Evolutionary conservation across 1,140 invertebrate species (phyloP).

Genomic region (Phocides pigmalion): DNA sequence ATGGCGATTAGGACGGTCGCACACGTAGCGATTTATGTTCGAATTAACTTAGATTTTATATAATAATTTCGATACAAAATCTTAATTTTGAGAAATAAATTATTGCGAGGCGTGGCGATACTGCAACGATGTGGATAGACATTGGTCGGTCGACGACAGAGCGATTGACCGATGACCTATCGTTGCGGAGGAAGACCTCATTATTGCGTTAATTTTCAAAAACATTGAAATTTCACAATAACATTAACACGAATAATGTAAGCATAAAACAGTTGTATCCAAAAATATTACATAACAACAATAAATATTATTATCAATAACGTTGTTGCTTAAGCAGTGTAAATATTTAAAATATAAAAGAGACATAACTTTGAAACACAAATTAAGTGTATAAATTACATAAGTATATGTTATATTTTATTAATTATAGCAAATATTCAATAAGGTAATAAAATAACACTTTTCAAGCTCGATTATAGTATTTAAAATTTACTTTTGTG

Average conservation of each 20-base stretch:
- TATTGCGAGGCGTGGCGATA: conserved; percentile 68
- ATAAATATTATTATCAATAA: conserved; percentile 76
- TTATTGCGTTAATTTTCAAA: conserved; percentile 45
- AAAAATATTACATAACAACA: conserved; percentile 81
- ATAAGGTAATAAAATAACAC: conserved; percentile 78
- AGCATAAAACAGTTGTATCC: conserved; percentile 77
- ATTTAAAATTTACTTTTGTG: conserved; percentile 49
- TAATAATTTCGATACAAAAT: conserved; percentile 71
- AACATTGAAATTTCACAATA: conserved; percentile 62
- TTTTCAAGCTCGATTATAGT: conserved; percentile 79
- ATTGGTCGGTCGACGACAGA: conserved; percentile 45
- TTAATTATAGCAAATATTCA: conserved; percentile 68
- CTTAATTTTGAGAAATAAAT: conserved; percentile 74
- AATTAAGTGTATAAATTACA: conserved; percentile 65
- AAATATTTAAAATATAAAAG: conserved; percentile 80
- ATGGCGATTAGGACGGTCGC: conserved; percentile 82
- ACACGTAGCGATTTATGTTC: conserved; percentile 70
- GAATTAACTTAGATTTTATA: conserved; percentile 69
- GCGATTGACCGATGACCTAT: conserved; percentile 32
- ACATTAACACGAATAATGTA: conserved; percentile 70
- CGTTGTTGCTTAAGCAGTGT: conserved; percentile 79
- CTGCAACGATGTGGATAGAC: conserved; percentile 51
- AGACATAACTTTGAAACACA: conserved; percentile 75
- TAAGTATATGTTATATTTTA: conserved; percentile 63
- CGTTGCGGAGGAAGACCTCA: conserved; percentile 39